Percentiles rank a stretch among this genome's conserved stretches.
Evolutionary conservation across 1,140 invertebrate species (phyloP).

Genomic region (Lordiphosa clarofinis): DNA sequence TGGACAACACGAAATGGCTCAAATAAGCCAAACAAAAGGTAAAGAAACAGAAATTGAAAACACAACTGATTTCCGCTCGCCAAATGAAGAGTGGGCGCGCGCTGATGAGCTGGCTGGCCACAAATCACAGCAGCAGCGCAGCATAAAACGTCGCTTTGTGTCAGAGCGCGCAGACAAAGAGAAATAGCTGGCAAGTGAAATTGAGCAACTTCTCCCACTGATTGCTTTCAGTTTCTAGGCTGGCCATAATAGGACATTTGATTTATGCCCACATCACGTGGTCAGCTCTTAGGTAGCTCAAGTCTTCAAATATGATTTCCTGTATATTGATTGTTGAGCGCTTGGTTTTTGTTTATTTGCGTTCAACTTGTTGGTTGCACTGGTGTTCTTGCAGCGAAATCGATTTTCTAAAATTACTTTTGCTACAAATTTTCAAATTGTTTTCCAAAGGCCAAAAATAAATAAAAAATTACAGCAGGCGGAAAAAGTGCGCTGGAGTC

Average conservation of each 20-base stretch:
- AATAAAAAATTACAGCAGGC: not conserved
- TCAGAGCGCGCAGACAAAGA: not conserved
- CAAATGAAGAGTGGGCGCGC: slow-evolving; percentile 10
- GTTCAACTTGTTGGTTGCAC: no score
- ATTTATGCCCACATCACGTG: slow-evolving; percentile 8
- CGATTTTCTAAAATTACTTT: slow-evolving; percentile 17
- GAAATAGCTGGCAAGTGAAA: slow-evolving; percentile 28
- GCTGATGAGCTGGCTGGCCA: slow-evolving; percentile 10
- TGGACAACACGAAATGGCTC: slow-evolving; percentile 17
- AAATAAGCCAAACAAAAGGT: slow-evolving; percentile 1
- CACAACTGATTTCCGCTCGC: slow-evolving; percentile 42
- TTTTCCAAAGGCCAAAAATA: slow-evolving; percentile 51
- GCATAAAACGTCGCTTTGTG: not conserved
- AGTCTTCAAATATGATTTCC: not conserved
- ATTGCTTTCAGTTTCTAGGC: no score
- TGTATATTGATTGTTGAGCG: not conserved
- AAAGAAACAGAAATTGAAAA: slow-evolving; percentile 34
- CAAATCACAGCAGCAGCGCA: slow-evolving; percentile 6
- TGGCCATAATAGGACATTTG: not conserved
- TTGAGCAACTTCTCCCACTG: not conserved
- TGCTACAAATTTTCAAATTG: slow-evolving; percentile 57
- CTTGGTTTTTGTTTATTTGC: no score
- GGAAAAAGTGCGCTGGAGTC: not conserved
- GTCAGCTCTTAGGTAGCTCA: no score
- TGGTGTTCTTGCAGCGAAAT: no score